Conservation (phyloP, 2,113 vertebrate genomes). For the Drymodes brunneopygia region DNA sequence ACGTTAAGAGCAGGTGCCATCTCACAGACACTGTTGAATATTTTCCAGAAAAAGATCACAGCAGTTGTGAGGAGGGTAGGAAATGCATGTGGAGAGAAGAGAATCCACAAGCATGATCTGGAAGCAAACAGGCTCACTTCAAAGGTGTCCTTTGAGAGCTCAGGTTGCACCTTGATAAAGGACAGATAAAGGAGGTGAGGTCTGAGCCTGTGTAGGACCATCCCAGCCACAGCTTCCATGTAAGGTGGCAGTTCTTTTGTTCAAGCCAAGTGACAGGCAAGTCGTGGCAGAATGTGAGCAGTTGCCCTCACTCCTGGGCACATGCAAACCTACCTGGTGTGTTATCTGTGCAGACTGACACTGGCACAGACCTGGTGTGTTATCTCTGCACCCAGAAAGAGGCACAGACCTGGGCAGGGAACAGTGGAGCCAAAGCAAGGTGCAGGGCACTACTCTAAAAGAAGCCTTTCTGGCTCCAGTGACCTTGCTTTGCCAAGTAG, state of each 20-base stretch:
- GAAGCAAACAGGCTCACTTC: neutral
- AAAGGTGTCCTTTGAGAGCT: neutral
- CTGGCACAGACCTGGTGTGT: neutral
- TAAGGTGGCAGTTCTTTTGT: rapidly evolving
- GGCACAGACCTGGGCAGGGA: neutral
- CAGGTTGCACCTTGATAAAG: neutral
- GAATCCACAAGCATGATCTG: neutral
- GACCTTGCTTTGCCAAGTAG: neutral
- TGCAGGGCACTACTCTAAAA: neutral
- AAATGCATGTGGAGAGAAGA: neutral
- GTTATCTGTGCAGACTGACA: neutral
- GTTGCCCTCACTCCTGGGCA: rapidly evolving
- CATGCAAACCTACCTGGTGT: rapidly evolving
- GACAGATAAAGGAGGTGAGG: neutral
- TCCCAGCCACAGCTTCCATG: neutral
- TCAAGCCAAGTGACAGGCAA: neutral
- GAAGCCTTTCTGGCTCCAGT: neutral
- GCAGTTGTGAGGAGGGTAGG: neutral
- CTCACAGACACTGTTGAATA: neutral
- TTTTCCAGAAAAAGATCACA: neutral
- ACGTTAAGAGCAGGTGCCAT: neutral
- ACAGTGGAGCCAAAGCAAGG: rapidly evolving
- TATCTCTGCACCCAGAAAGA: neutral
- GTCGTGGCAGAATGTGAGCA: neutral
- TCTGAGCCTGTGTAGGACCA: rapidly evolving